These are phyloP conservation scores for Pseudochirops corinnae DNA, from an alignment of 2,797 vertebrate genomes.

Conservation along the genomic window DNA sequence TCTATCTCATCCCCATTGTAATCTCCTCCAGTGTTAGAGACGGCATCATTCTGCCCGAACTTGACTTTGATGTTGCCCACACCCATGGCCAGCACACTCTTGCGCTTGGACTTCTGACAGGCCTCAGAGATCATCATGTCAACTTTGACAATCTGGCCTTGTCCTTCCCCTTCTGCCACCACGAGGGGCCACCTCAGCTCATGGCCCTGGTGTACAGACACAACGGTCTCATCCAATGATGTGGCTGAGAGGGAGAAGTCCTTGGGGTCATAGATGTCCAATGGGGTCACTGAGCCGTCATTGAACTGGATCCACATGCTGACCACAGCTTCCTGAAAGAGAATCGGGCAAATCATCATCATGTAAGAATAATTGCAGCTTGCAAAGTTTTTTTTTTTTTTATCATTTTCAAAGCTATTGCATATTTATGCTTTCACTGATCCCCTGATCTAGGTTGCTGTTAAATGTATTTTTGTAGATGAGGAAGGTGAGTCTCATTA, in stretches of 20 bases:
- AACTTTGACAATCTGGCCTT: constrained; percentile 92
- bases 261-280: constrained; percentile 93
- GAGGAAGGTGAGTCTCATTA: background rate
- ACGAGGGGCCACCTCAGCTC: constrained; percentile 90
- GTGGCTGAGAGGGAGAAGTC: constrained; percentile 92
- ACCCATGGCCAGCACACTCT: constrained; percentile 92
- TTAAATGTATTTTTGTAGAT: background rate
- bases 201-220: constrained; percentile 87
- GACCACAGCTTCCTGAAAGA: constrained; percentile 92
- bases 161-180: constrained; percentile 92
- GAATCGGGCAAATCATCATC: background rate
- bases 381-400: background rate
- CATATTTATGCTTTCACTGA: background rate
- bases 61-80: constrained; percentile 90
- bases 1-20: constrained; percentile 89
- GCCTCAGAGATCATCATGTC: constrained; percentile 94
- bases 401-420: background rate
- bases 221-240: constrained; percentile 91
- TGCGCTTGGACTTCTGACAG: constrained; percentile 96
- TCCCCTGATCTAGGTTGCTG: background rate
- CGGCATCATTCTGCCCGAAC: constrained; percentile 89
- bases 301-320: constrained; percentile 98
- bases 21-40: constrained; percentile 78
- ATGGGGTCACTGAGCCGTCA: constrained; percentile 92
- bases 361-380: background rate